Base-by-base conservation (phyloP, 1,140 invertebrate genomes). In the Conus ventricosus region DNA sequence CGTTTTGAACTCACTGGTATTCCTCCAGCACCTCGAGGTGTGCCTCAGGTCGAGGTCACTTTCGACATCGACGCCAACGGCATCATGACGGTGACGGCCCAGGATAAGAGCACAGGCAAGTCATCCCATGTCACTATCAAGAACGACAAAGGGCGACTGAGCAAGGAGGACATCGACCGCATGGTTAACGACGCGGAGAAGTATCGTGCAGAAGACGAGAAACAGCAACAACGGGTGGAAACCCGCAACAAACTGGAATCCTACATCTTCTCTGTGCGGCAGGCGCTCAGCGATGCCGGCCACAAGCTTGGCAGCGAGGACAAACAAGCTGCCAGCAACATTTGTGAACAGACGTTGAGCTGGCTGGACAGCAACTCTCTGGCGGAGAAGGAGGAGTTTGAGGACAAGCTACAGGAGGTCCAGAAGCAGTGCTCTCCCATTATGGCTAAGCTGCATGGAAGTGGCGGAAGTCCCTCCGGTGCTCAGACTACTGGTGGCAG, bases 1-100 rank as follows among this genome's bases (percentile, higher is more conserved):
- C 98, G 98, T 94, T 99, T 99, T 95, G 98, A 99, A 92, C 96
- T 99, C 20, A 97, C 97, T 88, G 98, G 98, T 67, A 99, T 99
- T 91, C 98, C 98, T 54, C 98, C 98, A 8, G 98, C 98, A 89
- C 98, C 98, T 0, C 96, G 98, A 80, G 98, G 98, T 86, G 98
- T 98, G 0, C 98, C 98, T 55, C 90, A 92, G 76, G 98, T 95
- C 55, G 94, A 94, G 57, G 94, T 96, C 23, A 96, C 95, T 17
- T 96, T 96, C 88, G 96, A 96, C 88, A 95, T 96, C 97, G 95
- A 98, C 90, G 94, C 94, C 39, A 94, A 95, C 87, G 94, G 94
- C 75, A 95, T 95, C 88, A 85, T 95, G 54, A 95, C 94, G 80
- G 95, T 95, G 4, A 91, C 94, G 54, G 96, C 96, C 75, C 91